Conservation (phyloP, 2,113 vertebrate species). For the Arvicanthis niloticus region DNA sequence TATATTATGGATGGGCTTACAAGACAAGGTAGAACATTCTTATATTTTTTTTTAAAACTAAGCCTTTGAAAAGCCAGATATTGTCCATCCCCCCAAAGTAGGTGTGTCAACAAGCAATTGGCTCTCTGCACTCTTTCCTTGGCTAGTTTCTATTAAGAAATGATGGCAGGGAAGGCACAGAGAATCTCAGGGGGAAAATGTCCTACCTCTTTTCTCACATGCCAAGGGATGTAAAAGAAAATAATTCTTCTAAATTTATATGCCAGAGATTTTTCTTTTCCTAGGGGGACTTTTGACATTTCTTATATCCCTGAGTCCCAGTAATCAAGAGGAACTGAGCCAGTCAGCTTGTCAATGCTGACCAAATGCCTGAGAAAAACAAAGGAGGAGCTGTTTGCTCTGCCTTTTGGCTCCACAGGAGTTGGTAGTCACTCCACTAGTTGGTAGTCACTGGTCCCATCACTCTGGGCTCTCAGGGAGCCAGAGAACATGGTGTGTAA, state of each 20-base stretch:
- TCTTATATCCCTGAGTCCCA: not conserved
- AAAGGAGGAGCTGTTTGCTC: not conserved
- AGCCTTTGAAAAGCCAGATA: constrained; percentile 34
- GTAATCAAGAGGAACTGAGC: not conserved
- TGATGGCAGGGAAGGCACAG: not conserved
- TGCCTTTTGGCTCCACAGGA: not conserved
- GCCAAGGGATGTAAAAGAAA: constrained; percentile 2
- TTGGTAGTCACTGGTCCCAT: not conserved
- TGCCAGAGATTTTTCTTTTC: not conserved
- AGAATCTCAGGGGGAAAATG: not conserved
- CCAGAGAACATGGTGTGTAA: not conserved
- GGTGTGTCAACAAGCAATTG: not conserved
- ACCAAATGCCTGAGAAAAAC: not conserved
- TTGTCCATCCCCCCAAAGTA: not conserved
- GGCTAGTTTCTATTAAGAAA: not conserved
- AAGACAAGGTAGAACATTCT: not conserved
- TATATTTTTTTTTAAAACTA: constrained; percentile 34
- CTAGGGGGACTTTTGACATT: not conserved
- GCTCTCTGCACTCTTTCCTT: not conserved
- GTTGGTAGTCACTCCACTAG: not conserved
- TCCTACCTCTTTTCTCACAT: too few relatives aligned
- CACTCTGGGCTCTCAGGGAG: not conserved
- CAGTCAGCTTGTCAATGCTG: not conserved
- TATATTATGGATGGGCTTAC: not conserved
- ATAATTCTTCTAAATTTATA: not conserved